phyloP scores from a whole-genome alignment of 2,113 vertebrate species.

The Talpa occidentalis region DNA sequence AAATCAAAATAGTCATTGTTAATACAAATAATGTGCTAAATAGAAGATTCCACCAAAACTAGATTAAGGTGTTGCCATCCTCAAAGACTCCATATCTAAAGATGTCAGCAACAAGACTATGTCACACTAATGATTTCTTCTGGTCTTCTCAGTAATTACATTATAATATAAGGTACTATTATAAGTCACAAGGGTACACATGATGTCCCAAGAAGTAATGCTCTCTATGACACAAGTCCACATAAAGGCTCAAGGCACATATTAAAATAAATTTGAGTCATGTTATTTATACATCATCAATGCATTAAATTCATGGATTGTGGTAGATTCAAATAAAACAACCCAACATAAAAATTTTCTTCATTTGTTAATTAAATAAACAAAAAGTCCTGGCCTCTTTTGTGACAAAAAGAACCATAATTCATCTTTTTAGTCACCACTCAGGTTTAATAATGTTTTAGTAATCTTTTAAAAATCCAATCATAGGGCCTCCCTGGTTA shows the following conservation, averaged over 20 bases:
- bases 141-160: not conserved
- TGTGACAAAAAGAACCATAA: not conserved
- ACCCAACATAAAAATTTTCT: not conserved
- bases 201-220: not conserved
- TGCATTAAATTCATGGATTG: slow-evolving; percentile 36
- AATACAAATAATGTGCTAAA: slow-evolving; percentile 33
- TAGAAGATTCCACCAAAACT: slow-evolving; percentile 12
- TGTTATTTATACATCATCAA: not conserved
- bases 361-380: slow-evolving; percentile 7
- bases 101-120: not conserved
- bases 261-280: slow-evolving; percentile 43
- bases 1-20: slow-evolving; percentile 56
- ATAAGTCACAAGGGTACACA: not conserved
- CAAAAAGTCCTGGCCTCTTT: not conserved
- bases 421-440: not conserved
- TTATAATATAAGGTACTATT: not conserved
- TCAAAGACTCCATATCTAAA: not conserved
- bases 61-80: not conserved
- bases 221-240: slow-evolving; percentile 18
- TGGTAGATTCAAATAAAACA: slow-evolving; percentile 28
- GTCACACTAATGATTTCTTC: not conserved
- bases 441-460: slow-evolving; percentile 11
- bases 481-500: too few relatives aligned
- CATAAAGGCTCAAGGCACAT: not conserved
- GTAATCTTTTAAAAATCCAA: not conserved